A percentile compares a stretch with the other conserved stretches of the same genome.
These are phyloP conservation scores for Chionomys nivalis DNA, from an alignment of 2,113 vertebrate genomes.

Conservation along the genomic window DNA sequence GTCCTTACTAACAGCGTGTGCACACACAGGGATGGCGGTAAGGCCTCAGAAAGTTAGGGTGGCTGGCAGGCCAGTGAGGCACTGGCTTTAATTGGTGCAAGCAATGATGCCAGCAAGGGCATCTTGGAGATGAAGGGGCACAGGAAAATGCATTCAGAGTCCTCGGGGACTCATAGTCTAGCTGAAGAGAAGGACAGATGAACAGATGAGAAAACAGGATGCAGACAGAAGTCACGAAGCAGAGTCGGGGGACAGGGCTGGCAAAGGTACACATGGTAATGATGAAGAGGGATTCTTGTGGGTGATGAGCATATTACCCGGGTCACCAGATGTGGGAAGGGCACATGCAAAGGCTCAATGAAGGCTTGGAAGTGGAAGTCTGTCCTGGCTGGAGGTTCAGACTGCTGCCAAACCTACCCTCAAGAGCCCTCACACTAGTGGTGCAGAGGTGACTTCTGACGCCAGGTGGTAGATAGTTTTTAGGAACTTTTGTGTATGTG, in stretches of 20 bases:
- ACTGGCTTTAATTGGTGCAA: background rate
- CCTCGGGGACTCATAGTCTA: background rate
- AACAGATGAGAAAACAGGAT: too few relatives aligned
- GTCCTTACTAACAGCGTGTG: background rate
- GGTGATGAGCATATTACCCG: background rate
- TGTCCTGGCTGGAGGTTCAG: background rate
- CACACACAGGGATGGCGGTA: background rate
- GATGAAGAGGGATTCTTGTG: too few relatives aligned
- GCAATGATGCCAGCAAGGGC: background rate
- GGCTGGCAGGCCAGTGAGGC: background rate
- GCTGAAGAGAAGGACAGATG: background rate
- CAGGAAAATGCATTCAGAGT: background rate
- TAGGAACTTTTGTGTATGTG: background rate
- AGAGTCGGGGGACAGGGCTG: fast-evolving
- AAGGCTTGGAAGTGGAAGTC: background rate
- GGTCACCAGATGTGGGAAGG: background rate
- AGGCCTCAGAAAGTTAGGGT: background rate
- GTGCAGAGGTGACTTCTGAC: background rate
- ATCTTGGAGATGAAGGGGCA: background rate
- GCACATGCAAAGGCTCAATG: background rate
- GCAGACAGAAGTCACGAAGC: background rate
- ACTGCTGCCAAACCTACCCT: background rate
- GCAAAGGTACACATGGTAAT: background rate
- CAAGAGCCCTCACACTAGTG: background rate
- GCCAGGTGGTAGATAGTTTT: background rate